Evolutionary conservation across 2,113 vertebrate species (phyloP).

Genomic region (Ifrita kowaldi): DNA sequence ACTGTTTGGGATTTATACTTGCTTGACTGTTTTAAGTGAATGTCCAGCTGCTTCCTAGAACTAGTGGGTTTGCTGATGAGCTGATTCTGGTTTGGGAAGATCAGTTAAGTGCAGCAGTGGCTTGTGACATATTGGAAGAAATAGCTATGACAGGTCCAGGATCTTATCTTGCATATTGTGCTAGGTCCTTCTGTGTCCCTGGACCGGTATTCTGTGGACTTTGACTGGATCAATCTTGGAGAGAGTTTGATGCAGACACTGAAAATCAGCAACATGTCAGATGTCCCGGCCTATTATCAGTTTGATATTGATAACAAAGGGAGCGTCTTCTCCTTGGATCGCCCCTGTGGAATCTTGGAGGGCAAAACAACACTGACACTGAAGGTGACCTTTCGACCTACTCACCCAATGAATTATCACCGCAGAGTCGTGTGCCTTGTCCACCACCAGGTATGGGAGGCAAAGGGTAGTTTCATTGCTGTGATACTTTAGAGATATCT

Average conservation of each 20-base stretch:
- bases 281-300: slow-evolving; percentile 78
- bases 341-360: slow-evolving; percentile 72
- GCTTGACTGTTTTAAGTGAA: not conserved
- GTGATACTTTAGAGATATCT: not conserved
- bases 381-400: slow-evolving; percentile 78
- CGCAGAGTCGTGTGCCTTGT: slow-evolving; percentile 85
- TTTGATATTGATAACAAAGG: slow-evolving; percentile 83
- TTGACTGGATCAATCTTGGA: slow-evolving; percentile 77
- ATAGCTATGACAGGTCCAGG: not conserved
- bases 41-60: not conserved
- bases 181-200: slow-evolving; percentile 83
- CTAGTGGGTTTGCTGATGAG: not conserved
- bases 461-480: not conserved
- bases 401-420: slow-evolving; percentile 76
- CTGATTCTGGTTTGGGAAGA: not conserved
- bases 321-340: slow-evolving; percentile 86
- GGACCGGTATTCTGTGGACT: slow-evolving; percentile 75
- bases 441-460: slow-evolving; percentile 81
- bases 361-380: slow-evolving; percentile 69
- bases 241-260: slow-evolving; percentile 43
- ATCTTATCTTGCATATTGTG: not conserved
- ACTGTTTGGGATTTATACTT: not conserved
- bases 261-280: slow-evolving; percentile 79
- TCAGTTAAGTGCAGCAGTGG: not conserved
- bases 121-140: not conserved